Evolutionary conservation across 2,113 vertebrate species (phyloP).

Genomic region (Ancistrus triradiatus): DNA sequence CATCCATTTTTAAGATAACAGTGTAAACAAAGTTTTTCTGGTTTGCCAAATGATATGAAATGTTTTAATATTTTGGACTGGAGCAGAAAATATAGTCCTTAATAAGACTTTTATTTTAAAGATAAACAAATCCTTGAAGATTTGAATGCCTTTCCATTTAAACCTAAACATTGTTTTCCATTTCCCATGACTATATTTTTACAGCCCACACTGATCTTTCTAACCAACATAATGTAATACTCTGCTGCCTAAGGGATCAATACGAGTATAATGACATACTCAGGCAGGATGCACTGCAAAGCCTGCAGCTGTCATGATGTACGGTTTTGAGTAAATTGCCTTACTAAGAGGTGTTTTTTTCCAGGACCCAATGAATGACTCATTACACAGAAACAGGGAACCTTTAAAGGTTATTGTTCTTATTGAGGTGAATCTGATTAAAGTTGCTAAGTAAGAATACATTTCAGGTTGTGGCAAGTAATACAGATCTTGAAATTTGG

Average conservation of each 20-base stretch:
- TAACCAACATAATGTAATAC: too few species aligned
- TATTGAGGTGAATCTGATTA: background rate
- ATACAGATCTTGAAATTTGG: too few species aligned
- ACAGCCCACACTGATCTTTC: too few species aligned
- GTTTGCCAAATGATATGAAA: background rate
- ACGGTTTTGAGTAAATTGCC: conserved; percentile 9
- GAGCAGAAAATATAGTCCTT: background rate
- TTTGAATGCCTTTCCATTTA: background rate
- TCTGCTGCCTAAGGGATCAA: too few species aligned
- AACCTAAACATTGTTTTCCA: background rate
- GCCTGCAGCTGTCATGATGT: conserved; percentile 16
- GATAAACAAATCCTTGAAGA: background rate
- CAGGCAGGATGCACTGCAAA: conserved; percentile 9
- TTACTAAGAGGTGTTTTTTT: background rate
- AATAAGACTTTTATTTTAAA: background rate
- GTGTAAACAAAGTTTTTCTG: background rate
- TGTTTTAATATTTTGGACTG: background rate
- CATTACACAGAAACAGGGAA: conserved; percentile 3
- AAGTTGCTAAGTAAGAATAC: background rate
- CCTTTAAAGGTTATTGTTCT: background rate
- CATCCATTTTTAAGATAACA: too few species aligned
- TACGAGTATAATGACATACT: too few species aligned
- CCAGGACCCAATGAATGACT: background rate
- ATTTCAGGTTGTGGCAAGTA: too few species aligned
- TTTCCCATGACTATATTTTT: background rate